phyloP scores from a whole-genome alignment of 2,797 vertebrate genomes.

The Peromyscus attwateri region DNA sequence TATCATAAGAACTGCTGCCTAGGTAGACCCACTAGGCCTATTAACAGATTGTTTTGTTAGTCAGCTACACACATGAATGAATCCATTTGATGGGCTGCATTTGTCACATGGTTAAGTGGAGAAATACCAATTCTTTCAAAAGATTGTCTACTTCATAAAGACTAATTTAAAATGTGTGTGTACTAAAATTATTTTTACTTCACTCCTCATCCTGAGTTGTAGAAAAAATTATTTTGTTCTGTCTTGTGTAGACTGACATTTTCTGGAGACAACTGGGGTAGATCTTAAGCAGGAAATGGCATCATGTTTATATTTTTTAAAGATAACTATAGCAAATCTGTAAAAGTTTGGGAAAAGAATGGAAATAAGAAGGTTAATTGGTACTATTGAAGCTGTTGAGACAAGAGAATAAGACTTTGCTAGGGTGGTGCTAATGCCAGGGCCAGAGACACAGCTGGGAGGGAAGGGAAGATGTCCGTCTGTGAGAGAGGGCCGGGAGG shows the following conservation, averaged over 20 bases:
- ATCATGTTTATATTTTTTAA: background rate
- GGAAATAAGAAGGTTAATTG: background rate
- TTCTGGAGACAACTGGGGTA: background rate
- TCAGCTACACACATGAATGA: background rate
- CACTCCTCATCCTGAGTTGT: background rate
- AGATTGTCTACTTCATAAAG: background rate
- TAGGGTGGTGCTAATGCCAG: background rate
- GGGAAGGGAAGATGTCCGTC: no score
- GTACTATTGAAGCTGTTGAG: background rate
- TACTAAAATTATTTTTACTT: slow-evolving; percentile 3
- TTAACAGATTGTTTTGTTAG: background rate
- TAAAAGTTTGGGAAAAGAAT: background rate
- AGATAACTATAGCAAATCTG: slow-evolving; percentile 3
- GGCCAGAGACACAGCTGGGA: background rate
- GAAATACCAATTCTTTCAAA: background rate
- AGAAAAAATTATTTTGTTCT: background rate
- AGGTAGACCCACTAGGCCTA: background rate
- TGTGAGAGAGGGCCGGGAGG: background rate
- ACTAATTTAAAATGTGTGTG: background rate
- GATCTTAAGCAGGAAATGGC: background rate
- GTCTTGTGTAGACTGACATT: background rate
- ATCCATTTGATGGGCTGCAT: background rate
- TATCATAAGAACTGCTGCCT: background rate
- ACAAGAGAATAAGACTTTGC: background rate
- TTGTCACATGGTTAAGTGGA: background rate